Evolutionary conservation across 2,797 vertebrate genomes (phyloP), one percentile per base, ranked within the genome.

Genomic region (Dermochelys coriacea): DNA sequence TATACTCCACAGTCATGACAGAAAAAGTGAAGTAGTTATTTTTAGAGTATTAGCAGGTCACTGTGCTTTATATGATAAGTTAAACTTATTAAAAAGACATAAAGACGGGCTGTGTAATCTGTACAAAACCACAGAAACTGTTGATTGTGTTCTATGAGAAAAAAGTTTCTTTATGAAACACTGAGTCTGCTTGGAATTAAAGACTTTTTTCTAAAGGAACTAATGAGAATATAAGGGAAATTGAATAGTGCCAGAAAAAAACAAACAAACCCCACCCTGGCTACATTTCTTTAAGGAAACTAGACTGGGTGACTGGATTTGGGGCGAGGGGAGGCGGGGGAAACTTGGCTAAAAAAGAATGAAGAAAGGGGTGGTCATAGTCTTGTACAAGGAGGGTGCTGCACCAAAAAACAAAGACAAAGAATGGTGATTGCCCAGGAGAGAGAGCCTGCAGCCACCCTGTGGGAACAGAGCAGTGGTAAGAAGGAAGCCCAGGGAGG

Each of bases 261-360:
- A 64, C n/a, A 27, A 57, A 59, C 18, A 21, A 41, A 41, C 41
- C 12, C 52, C 52, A 59, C 15, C 34, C n/a, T 37, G 18, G 64
- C 16, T 21, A n/a, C 9, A 11, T 68, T 37, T 68, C 18, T 9
- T 37, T 37, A 21, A 11, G 18, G 34, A 68, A 68, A 68, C 9
- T 37, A 68, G 19, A 68, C 64, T 37, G n/a, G 37, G 19, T 68
- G 64, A 64, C 57, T 59, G 27, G 27, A 59, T 29, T 55, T 55
- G 25, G 4, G 6, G 51, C 5, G 57, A 1, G 5, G 3, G 27
- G 5, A 4, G 3, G 27, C 3, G 23, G 25, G 25, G 25, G 25
- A 6, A 59, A 6, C 34, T 21, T 68, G n/a, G 8, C 34, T 68
- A 68, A n/a, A 68, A 68, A 68, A 10, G 18, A 68, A 68, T 34